Evolutionary conservation across 2,888 invertebrate genomes (phyloP), one percentile per base, ranked within the genome.

Genomic region (Idaea biselata): DNA sequence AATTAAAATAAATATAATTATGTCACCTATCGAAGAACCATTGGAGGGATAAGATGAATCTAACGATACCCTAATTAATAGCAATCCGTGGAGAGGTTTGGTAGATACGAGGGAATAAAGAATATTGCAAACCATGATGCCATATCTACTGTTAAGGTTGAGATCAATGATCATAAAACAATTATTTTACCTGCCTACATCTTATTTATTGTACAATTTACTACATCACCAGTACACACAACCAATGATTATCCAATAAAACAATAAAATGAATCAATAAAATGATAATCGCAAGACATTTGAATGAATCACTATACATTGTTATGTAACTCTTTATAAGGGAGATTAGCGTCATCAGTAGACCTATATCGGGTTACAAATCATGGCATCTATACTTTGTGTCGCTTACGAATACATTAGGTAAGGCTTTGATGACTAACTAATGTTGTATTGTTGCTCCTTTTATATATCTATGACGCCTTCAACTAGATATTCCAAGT

Each of bases 311-410:
- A 70, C 69, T 57, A 58, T 69, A 25, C 25, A 25, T 68, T 66
- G 67, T 68, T 68, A 57, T 63, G 60, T 65, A 67, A 57, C 62
- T 58, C 64, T 65, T 62, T 66, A 66, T 67, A 70, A 64, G 70
- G 68, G 59, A 18, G 59, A 66, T 62, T 66, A 65, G 62, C 71
- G 66, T 70, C 68, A 68, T 59, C 58, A 63, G 17, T 55, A 18
- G 55, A 57, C 59, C 64, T 64, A 58, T 68, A 68, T 62, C 65
- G 60, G 63, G 56, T 58, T 57, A 56, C 64, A 62, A 63, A 67
- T 65, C 61, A 62, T 60, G 62, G 60, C 32, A 44, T 58, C 55
- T 44, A 33, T 58, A 58, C 59, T 64, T 59, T 53, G 59, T 64
- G 55, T 58, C 55, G 17, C 14, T 18, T 55, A 16, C 7, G 55